These are phyloP conservation scores for Sweltsa coloradensis DNA, from an alignment of 1,140 invertebrate genomes.

Conservation along the genomic window DNA sequence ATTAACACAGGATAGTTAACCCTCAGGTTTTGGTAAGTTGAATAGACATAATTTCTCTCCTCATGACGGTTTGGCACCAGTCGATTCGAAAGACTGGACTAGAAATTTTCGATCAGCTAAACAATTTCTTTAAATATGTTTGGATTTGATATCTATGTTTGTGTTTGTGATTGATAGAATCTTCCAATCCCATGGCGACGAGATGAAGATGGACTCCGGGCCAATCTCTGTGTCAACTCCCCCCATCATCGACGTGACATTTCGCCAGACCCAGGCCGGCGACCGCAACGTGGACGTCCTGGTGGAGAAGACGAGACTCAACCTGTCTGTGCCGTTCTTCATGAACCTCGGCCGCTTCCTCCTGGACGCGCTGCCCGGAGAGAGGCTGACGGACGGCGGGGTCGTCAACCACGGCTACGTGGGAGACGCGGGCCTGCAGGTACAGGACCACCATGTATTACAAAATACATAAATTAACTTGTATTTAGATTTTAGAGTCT, in stretches of 20 bases:
- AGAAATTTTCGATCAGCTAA: too few relatives aligned
- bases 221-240: slow-evolving; percentile 49
- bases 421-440: slow-evolving; percentile 31
- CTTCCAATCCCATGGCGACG: slow-evolving; percentile 50
- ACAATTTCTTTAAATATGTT: too few relatives aligned
- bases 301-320: slow-evolving; percentile 58
- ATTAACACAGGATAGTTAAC: too few relatives aligned
- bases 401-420: slow-evolving; percentile 56
- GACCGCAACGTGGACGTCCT: slow-evolving; percentile 51
- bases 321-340: slow-evolving; percentile 58
- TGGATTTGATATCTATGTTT: too few relatives aligned
- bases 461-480: too few relatives aligned
- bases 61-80: too few relatives aligned
- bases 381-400: slow-evolving; percentile 40
- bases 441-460: slow-evolving; percentile 7
- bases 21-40: too few relatives aligned
- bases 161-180: slow-evolving; percentile 39
- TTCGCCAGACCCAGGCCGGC: slow-evolving; percentile 45
- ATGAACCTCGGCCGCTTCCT: slow-evolving; percentile 52
- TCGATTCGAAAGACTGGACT: too few relatives aligned
- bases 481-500: too few relatives aligned
- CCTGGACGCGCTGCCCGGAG: slow-evolving; percentile 48
- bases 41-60: too few relatives aligned
- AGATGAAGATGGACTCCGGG: slow-evolving; percentile 38
- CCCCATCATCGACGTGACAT: slow-evolving; percentile 51